Percentiles rank a stretch among this genome's conserved stretches.
Conservation (phyloP, 2,888 invertebrate species). For the Scaptomyza cyrtandrae region DNA sequence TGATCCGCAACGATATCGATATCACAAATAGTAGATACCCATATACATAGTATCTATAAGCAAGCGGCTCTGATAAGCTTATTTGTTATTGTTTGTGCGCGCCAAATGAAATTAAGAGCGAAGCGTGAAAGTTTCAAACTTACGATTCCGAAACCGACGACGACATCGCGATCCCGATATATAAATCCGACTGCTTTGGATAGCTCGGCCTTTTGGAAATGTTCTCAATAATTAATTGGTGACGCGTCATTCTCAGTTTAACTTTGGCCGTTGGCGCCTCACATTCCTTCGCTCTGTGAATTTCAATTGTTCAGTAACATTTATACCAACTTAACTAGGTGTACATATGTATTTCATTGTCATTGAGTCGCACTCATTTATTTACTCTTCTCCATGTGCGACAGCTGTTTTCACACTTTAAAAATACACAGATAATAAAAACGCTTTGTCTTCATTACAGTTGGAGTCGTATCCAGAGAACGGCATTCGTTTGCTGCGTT, state of each 20-base stretch:
- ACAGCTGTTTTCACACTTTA: constrained; percentile 24
- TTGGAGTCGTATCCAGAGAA: constrained; percentile 83
- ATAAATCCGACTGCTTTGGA: not conserved
- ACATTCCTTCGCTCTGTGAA: constrained; percentile 26
- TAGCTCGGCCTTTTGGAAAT: constrained; percentile 22
- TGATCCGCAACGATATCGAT: constrained; percentile 39
- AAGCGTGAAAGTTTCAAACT: constrained; percentile 60
- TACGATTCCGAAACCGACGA: constrained; percentile 27
- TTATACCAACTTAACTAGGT: constrained; percentile 22
- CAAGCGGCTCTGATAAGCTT: constrained; percentile 29
- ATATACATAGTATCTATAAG: constrained; percentile 10
- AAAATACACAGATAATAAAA: constrained; percentile 5
- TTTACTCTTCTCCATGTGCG: constrained; percentile 31
- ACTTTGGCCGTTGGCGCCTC: constrained; percentile 54
- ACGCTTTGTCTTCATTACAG: constrained; percentile 61
- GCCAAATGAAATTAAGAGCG: constrained; percentile 66
- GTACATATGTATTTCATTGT: constrained; percentile 34
- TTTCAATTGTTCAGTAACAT: constrained; percentile 23
- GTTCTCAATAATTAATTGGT: constrained; percentile 64
- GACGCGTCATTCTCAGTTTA: constrained; percentile 47
- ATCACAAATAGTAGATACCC: constrained; percentile 25
- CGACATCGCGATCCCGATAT: constrained; percentile 31
- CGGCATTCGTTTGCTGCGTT: constrained; percentile 87
- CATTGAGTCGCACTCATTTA: constrained; percentile 40
- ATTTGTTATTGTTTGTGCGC: constrained; percentile 21